A percentile compares a stretch with the other conserved stretches of the same genome.
Conservation (phyloP, 1,140 invertebrate genomes). For the Papilio polyxenes region DNA sequence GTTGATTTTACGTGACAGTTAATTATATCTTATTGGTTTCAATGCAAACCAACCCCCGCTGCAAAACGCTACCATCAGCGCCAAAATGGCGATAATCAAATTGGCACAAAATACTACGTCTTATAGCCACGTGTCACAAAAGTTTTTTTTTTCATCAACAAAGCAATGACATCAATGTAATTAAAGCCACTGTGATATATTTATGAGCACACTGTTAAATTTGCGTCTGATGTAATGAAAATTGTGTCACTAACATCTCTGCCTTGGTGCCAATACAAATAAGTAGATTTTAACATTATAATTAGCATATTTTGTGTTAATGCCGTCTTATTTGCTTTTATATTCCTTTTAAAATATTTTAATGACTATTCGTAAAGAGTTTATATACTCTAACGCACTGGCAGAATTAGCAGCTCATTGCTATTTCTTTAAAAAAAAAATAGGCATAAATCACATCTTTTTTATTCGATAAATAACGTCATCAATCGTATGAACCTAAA, state of each 20-base stretch:
- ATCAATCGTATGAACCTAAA: no score
- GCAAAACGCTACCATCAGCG: no score
- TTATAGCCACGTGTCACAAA: background rate
- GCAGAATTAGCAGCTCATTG: background rate
- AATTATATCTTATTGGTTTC: no score
- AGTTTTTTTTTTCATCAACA: background rate
- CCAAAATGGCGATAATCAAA: no score
- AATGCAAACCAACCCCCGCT: no score
- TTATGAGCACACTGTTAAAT: conserved; percentile 11
- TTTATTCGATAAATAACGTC: no score
- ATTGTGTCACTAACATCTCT: background rate
- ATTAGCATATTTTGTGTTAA: background rate
- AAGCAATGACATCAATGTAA: conserved; percentile 24
- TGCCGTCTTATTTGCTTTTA: background rate
- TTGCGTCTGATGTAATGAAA: conserved; percentile 10
- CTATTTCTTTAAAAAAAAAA: background rate
- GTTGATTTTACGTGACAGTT: no score
- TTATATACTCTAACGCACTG: background rate
- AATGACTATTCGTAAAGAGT: background rate
- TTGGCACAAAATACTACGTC: no score
- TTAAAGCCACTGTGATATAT: background rate
- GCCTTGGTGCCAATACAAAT: background rate
- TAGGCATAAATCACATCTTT: background rate
- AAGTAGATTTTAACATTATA: background rate
- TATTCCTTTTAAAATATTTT: background rate